Evolutionary conservation across 64 coral and sea anemone species (phyloP).

Genomic region (Montipora foliosa): DNA sequence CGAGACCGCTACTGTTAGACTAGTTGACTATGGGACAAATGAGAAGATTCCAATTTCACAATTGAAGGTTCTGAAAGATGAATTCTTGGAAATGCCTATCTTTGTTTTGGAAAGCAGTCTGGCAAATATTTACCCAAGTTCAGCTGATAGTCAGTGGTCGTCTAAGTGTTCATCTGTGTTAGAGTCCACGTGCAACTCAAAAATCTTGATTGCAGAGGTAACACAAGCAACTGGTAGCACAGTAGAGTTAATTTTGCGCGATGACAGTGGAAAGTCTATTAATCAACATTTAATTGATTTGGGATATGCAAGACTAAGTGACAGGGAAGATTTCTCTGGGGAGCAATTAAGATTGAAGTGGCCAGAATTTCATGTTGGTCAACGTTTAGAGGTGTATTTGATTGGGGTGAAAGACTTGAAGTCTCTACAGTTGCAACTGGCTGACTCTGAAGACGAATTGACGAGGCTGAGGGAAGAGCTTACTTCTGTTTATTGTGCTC

Average conservation of each 20-base stretch:
- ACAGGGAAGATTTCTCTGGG: slow-evolving; percentile 8
- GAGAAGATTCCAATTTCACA: slow-evolving; percentile 76
- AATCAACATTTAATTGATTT: slow-evolving; percentile 80
- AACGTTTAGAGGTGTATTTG: neutral
- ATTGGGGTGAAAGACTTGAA: slow-evolving; percentile 1
- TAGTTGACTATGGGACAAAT: slow-evolving; percentile 89
- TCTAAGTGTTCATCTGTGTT: slow-evolving; percentile 68
- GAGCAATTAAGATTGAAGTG: neutral
- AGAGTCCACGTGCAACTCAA: slow-evolving; percentile 67
- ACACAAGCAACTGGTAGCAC: slow-evolving; percentile 27
- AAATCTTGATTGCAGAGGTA: slow-evolving; percentile 74
- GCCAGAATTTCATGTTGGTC: neutral
- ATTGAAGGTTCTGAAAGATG: slow-evolving; percentile 74
- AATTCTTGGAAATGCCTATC: slow-evolving; percentile 59
- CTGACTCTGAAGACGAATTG: neutral
- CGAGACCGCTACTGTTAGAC: slow-evolving; percentile 49
- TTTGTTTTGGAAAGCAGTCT: slow-evolving; percentile 78
- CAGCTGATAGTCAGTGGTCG: slow-evolving; percentile 69
- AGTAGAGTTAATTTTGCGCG: slow-evolving; percentile 77
- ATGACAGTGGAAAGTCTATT: slow-evolving; percentile 74
- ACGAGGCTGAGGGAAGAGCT: slow-evolving; percentile 49
- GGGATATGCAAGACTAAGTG: slow-evolving; percentile 76
- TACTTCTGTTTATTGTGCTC: slow-evolving; percentile 64
- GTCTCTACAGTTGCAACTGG: slow-evolving; percentile 28
- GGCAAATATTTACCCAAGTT: slow-evolving; percentile 53